These are phyloP conservation scores for Poeciliopsis gracilis DNA, from an alignment of 2,797 vertebrate species.

Conservation along the genomic window DNA sequence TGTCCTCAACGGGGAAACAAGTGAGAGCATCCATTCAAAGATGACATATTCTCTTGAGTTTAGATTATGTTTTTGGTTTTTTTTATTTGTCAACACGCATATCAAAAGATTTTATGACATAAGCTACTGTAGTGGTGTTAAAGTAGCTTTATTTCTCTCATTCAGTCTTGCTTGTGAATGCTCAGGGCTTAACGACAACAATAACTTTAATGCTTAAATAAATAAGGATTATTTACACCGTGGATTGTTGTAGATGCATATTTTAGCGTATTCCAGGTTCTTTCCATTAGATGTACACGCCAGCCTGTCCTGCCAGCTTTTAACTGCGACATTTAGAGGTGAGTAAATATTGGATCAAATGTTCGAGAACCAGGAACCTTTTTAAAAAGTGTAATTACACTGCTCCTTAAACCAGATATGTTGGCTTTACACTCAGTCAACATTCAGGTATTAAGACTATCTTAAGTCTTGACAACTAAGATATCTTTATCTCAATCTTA, in stretches of 20 bases:
- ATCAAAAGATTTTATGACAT: too few species aligned
- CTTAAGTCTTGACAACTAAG: neutral
- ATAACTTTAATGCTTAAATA: neutral
- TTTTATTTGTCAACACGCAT: neutral
- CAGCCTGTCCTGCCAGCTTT: neutral
- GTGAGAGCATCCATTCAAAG: neutral
- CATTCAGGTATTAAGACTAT: neutral
- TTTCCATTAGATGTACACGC: neutral
- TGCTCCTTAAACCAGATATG: neutral
- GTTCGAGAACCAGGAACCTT: neutral
- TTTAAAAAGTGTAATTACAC: neutral
- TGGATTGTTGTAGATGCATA: neutral
- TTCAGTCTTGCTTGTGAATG: neutral
- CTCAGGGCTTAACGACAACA: neutral
- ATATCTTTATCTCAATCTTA: neutral
- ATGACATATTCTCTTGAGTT: neutral
- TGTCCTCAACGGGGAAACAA: neutral
- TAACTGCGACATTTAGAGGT: neutral
- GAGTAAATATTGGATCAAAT: neutral
- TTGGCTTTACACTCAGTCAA: neutral
- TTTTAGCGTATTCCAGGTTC: neutral
- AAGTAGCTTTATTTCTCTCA: neutral
- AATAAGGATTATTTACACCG: neutral
- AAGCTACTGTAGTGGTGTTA: neutral
- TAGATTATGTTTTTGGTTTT: too few species aligned